These are phyloP conservation scores for Meta bourneti DNA, from an alignment of 2,888 invertebrate genomes.

Conservation along the genomic window DNA sequence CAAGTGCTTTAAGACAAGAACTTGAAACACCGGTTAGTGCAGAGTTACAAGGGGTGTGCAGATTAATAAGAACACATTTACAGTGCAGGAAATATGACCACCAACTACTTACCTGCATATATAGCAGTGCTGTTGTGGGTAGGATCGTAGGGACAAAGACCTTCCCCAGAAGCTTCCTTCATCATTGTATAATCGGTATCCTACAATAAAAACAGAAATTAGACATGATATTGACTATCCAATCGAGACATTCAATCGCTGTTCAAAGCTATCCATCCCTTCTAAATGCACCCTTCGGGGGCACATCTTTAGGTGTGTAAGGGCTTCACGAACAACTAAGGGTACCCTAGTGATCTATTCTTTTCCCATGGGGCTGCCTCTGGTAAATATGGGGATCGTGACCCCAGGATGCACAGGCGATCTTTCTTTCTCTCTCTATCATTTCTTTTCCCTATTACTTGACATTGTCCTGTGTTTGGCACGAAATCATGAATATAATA, in stretches of 20 bases:
- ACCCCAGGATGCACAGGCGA: no score
- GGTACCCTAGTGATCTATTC: no score
- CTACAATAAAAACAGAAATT: conserved; percentile 16
- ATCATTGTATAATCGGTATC: conserved; percentile 67
- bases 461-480: no score
- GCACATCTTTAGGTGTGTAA: no score
- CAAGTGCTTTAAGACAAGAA: background rate
- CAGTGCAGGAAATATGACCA: background rate
- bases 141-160: conserved; percentile 94
- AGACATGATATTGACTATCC: background rate
- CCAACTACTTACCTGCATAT: conserved; percentile 87
- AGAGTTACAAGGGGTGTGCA: background rate
- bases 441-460: no score
- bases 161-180: conserved; percentile 79
- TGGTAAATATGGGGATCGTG: no score
- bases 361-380: no score
- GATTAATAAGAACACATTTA: background rate
- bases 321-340: no score
- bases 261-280: background rate
- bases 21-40: background rate
- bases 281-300: no score
- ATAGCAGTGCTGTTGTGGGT: conserved; percentile 97
- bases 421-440: no score
- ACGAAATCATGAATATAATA: no score
- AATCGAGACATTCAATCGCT: background rate